Base-by-base conservation (phyloP, 1,140 invertebrate genomes). In the Solenopsis fugax region DNA sequence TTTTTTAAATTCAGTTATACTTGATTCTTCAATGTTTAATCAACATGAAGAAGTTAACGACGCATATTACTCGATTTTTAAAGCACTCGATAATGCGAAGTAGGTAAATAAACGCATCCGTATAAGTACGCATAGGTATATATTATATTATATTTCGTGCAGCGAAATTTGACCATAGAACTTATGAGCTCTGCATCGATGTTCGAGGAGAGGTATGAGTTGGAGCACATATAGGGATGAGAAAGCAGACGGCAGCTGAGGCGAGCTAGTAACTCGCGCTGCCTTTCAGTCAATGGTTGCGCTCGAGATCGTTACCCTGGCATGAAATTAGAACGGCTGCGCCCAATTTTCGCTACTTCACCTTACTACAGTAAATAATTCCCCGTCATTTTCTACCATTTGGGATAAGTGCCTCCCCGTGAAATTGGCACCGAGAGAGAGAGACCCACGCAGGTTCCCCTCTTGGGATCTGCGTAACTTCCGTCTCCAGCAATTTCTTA, bases 321-420 rank as follows among this genome's bases (percentile, higher is more conserved):
- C 91, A 93, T 93, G 92, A 93, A 93, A 93, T 93, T 93, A 93
- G 93, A 91, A 92, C 88, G 89, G 92, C 89, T 91, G 90, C 87
- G 89, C 87, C 92, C 87, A 92, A 89, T 93, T 93, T 93, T 93
- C 93, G 91, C 92, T 93, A 91, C 93, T 93, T 92, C 89, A 85
- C 87, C 64, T 73, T 78, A 88, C 71, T 72, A 67, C 88, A 89
- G 90, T 93, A 93, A 93, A 93, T 93, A 93, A 93, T 93, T 93
- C 88, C 91, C 82, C 90, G 88, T 93, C 92, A 93, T 93, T 93
- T 93, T 88, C 88, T 85, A 88, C 90, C 87, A 91, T 92, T 93
- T 91, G 85, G 89, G 85, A 87, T 93, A 91, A 92, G 89, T 93
- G 88, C 91, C 87, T 81, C 81, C 84, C 87, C 82, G 87, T 91